These are phyloP conservation scores for Piscicola geometra DNA, from an alignment of 2,888 invertebrate species.

Conservation along the genomic window DNA sequence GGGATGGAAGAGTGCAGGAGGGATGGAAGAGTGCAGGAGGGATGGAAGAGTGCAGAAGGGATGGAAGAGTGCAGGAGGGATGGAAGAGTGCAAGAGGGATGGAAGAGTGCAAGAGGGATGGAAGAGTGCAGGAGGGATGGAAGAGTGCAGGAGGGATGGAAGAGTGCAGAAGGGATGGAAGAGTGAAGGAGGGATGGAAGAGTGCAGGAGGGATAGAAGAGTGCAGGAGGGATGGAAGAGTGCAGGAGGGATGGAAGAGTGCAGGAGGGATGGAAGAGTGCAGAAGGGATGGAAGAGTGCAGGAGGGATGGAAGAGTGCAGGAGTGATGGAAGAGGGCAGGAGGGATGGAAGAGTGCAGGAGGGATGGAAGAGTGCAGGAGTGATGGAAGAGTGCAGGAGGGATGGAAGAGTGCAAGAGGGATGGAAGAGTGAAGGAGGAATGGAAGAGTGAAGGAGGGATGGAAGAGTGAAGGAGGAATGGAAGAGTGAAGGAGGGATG, in stretches of 20 bases:
- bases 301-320: background rate
- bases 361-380: no score
- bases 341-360: no score
- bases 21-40: conserved; percentile 12
- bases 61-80: conserved; percentile 22
- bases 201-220: background rate
- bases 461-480: conserved; percentile 8
- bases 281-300: conserved; percentile 8
- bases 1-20: conserved; percentile 17
- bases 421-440: background rate
- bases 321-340: background rate
- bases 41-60: conserved; percentile 25
- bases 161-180: conserved; percentile 2
- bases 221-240: background rate
- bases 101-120: background rate
- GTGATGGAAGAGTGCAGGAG: no score
- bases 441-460: conserved; percentile 15
- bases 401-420: no score
- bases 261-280: background rate
- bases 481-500: background rate
- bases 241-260: background rate
- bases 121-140: background rate
- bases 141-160: conserved; percentile 14
- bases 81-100: background rate
- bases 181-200: conserved; percentile 12